A percentile compares a stretch with the other conserved stretches of the same genome.
Conservation (phyloP, 2,888 invertebrate genomes). For the Drosophila cracens region DNA sequence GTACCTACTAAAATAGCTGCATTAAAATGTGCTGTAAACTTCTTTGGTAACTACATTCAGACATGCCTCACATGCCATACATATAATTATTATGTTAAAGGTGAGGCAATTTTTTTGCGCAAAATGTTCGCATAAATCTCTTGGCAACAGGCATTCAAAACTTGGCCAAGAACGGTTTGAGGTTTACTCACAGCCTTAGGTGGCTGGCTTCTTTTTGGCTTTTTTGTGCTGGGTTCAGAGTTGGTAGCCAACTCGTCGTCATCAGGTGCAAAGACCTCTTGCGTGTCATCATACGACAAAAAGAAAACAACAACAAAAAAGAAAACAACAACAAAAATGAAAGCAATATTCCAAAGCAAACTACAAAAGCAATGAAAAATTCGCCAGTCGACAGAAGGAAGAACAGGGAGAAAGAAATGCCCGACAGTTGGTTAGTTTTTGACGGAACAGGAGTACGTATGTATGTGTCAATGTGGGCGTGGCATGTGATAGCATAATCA, state of each 20-base stretch:
- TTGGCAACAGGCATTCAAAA: constrained; percentile 34
- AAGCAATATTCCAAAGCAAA: constrained; percentile 44
- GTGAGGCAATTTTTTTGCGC: constrained; percentile 22
- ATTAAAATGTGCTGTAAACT: neutral
- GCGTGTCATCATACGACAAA: constrained; percentile 58
- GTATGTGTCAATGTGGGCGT: constrained; percentile 37
- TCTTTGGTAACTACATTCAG: neutral
- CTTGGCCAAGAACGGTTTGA: constrained; percentile 12
- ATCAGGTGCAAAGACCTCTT: constrained; percentile 74
- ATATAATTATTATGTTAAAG: neutral
- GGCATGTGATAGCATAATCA: constrained; percentile 41
- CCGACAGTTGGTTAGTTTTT: constrained; percentile 21
- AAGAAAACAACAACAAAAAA: constrained; percentile 26
- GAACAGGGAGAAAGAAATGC: constrained; percentile 3
- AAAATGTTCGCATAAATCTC: constrained; percentile 10
- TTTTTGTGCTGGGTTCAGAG: constrained; percentile 22
- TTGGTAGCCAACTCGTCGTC: constrained; percentile 36
- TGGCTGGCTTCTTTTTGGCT: constrained; percentile 8
- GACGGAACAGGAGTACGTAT: constrained; percentile 13
- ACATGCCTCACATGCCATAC: neutral
- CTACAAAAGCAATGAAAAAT: constrained; percentile 30
- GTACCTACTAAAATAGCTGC: neutral
- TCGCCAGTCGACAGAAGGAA: constrained; percentile 13
- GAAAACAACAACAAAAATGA: constrained; percentile 35
- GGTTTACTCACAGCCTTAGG: constrained; percentile 10